phyloP scores from a whole-genome alignment of 64 coral and sea anemone genomes.

The Exaiptasia diaphana region DNA sequence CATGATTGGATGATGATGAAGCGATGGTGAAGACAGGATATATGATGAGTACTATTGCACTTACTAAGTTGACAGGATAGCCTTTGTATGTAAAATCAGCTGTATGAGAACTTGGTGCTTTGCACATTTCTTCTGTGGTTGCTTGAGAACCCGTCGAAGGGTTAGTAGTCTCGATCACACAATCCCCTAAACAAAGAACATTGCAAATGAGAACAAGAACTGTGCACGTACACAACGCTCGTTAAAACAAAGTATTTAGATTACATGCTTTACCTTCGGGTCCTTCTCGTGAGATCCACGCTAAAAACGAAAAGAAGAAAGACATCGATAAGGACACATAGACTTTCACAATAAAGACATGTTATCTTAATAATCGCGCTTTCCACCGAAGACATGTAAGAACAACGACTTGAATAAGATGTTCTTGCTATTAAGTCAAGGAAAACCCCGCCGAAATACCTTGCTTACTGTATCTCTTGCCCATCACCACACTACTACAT shows the following conservation, averaged over 20 bases:
- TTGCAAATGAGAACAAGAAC: conserved; percentile 12
- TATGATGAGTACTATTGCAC: neutral
- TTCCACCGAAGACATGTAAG: neutral
- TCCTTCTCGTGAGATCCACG: conserved; percentile 90
- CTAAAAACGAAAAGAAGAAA: conserved; percentile 57
- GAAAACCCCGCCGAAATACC: conserved; percentile 54
- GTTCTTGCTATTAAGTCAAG: neutral
- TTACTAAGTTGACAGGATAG: conserved; percentile 89
- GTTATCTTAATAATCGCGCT: conserved; percentile 8
- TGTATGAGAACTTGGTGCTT: conserved; percentile 59
- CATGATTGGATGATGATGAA: neutral
- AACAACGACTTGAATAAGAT: neutral
- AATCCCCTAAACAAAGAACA: conserved; percentile 53
- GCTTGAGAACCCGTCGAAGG: conserved; percentile 8
- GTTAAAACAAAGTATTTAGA: neutral
- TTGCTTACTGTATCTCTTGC: conserved; percentile 88
- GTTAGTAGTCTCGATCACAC: conserved; percentile 81
- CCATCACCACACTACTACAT: conserved; percentile 62
- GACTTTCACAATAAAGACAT: neutral
- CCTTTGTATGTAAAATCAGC: conserved; percentile 92
- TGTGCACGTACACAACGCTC: neutral
- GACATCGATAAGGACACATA: conserved; percentile 19
- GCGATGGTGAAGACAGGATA: neutral
- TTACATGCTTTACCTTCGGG: conserved; percentile 67
- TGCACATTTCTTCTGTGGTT: conserved; percentile 35